These are phyloP conservation scores for Quadroppia sp. DNA, from an alignment of 2,888 invertebrate genomes.

Conservation along the genomic window DNA sequence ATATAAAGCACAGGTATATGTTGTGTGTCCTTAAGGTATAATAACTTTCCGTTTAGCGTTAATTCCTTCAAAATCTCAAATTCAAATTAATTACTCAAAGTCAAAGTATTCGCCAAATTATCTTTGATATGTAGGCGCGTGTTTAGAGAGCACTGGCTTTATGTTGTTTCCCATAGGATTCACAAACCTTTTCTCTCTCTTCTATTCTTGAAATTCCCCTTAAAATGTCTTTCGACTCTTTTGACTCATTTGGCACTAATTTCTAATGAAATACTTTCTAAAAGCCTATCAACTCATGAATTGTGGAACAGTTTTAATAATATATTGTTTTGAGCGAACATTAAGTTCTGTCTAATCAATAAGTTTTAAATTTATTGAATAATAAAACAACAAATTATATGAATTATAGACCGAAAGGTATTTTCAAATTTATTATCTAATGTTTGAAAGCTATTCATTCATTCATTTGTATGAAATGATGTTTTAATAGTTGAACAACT, in stretches of 20 bases:
- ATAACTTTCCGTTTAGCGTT: slow-evolving; percentile 20
- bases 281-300: background rate
- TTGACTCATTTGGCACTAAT: background rate
- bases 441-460: no score
- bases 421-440: no score
- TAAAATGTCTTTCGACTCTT: no score
- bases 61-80: background rate
- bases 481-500: background rate
- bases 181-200: background rate
- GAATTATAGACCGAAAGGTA: no score
- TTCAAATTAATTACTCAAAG: background rate
- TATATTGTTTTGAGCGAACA: no score
- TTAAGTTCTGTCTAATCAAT: no score
- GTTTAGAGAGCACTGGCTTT: background rate
- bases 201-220: background rate
- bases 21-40: slow-evolving; percentile 19
- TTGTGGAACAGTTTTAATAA: no score
- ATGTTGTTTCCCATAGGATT: slow-evolving; percentile 1
- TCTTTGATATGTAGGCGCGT: background rate
- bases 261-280: background rate
- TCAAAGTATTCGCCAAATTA: background rate
- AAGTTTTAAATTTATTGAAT: no score
- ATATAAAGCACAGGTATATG: no score
- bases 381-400: no score
- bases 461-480: no score